phyloP scores from a whole-genome alignment of 1,140 invertebrate species.

The Drosophila hydei region DNA sequence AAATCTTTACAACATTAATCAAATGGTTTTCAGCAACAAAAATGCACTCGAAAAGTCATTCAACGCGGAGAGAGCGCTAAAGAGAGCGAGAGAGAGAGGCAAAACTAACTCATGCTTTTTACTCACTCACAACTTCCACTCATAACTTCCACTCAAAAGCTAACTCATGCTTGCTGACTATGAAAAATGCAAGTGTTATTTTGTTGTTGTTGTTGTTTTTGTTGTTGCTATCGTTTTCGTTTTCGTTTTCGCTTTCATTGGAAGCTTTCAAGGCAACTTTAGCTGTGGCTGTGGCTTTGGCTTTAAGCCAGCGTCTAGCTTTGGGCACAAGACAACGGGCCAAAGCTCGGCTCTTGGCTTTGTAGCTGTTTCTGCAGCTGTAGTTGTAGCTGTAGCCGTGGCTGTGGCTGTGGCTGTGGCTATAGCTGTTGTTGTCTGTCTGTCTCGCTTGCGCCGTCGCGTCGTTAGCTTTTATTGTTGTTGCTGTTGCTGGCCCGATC shows the following conservation, averaged over 20 bases:
- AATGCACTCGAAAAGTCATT: conserved; percentile 64
- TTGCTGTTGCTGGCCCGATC: conserved; percentile 28
- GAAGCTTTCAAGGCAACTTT: conserved; percentile 74
- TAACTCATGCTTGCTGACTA: conserved; percentile 28
- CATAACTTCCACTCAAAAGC: conserved; percentile 54
- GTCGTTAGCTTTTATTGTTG: conserved; percentile 57
- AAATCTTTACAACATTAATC: conserved; percentile 75
- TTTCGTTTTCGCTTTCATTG: conserved; percentile 69
- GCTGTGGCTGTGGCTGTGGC: conserved; percentile 15
- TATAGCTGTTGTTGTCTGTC: conserved; percentile 40
- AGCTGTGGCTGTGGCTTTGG: conserved; percentile 42
- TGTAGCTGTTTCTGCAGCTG: conserved; percentile 26
- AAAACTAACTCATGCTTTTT: neutral
- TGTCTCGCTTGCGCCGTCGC: conserved; percentile 55
- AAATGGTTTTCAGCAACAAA: conserved; percentile 50
- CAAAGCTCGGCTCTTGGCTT: conserved; percentile 55
- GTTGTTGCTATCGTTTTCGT: conserved; percentile 29
- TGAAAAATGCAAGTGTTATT: conserved; percentile 76
- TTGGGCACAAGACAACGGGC: conserved; percentile 43
- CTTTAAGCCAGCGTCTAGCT: conserved; percentile 49
- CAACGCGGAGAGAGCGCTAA: conserved; percentile 42
- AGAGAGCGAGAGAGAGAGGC: neutral
- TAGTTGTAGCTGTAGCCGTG: conserved; percentile 13
- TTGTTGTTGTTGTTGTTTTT: conserved; percentile 11
- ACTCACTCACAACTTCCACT: conserved; percentile 45